Evolutionary conservation across 1,140 invertebrate genomes (phyloP).

Genomic region (Battus philenor): DNA sequence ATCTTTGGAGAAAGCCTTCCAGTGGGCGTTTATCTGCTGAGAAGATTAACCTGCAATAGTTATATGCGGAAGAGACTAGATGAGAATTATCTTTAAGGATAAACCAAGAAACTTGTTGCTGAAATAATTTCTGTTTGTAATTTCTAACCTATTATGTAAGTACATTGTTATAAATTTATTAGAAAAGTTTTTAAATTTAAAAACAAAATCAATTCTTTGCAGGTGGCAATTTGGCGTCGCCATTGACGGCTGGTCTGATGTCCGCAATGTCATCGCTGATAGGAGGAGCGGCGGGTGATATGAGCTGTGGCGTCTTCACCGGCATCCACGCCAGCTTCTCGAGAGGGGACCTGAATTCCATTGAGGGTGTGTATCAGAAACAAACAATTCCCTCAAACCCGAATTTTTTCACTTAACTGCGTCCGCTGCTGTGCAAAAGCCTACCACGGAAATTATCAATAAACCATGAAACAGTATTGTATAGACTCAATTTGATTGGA

Average conservation of each 20-base stretch:
- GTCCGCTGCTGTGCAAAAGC: too few species aligned
- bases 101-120: too few species aligned
- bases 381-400: too few species aligned
- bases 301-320: conserved; percentile 23
- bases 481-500: too few species aligned
- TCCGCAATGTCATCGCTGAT: conserved; percentile 17
- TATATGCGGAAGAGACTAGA: too few species aligned
- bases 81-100: too few species aligned
- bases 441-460: too few species aligned
- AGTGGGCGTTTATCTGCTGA: neutral
- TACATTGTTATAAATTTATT: neutral
- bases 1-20: too few species aligned
- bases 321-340: conserved; percentile 34
- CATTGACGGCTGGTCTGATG: conserved; percentile 18
- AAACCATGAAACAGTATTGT: too few species aligned
- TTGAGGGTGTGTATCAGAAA: conserved; percentile 29
- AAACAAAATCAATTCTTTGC: too few species aligned
- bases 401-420: too few species aligned
- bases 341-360: conserved; percentile 31
- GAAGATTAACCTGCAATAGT: neutral
- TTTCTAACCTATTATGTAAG: neutral
- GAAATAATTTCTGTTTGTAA: conserved; percentile 8
- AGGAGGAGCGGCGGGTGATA: neutral
- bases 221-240: conserved; percentile 36
- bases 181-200: neutral